These are phyloP conservation scores for Brachionichthys hirsutus DNA, from an alignment of 2,113 vertebrate genomes.

Conservation along the genomic window DNA sequence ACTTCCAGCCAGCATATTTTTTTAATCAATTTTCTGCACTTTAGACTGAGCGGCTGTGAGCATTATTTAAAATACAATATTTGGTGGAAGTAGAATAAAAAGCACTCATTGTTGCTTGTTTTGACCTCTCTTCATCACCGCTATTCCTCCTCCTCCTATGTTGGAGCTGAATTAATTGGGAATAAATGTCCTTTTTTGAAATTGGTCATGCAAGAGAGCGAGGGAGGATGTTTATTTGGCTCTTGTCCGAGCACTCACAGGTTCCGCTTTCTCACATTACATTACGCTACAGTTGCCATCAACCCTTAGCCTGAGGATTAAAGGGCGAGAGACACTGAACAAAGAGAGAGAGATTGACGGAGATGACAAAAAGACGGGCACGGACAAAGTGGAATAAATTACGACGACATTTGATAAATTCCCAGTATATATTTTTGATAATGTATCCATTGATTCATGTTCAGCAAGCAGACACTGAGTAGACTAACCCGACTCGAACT, in stretches of 20 bases:
- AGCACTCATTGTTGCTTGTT: constrained; percentile 18
- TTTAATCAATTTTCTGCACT: constrained; percentile 24
- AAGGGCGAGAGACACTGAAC: constrained; percentile 48
- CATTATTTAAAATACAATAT: constrained; percentile 3
- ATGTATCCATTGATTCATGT: constrained; percentile 15
- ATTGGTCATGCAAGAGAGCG: constrained; percentile 55
- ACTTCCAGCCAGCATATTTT: constrained; percentile 29
- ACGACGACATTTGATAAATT: neutral
- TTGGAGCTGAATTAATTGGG: constrained; percentile 51
- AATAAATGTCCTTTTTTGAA: constrained; percentile 61
- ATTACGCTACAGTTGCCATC: constrained; percentile 72
- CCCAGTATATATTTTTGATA: constrained; percentile 16
- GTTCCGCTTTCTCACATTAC: constrained; percentile 70
- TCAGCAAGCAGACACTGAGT: constrained; percentile 13
- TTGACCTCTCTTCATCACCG: constrained; percentile 44
- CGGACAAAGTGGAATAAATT: constrained; percentile 11
- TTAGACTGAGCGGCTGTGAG: constrained; percentile 26
- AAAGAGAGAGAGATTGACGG: constrained; percentile 31
- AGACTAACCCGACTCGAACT: no score
- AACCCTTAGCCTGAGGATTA: constrained; percentile 59
- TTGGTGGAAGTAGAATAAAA: constrained; percentile 30
- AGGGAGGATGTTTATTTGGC: constrained; percentile 66
- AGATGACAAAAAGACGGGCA: constrained; percentile 13
- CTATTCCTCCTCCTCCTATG: constrained; percentile 38
- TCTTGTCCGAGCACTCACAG: constrained; percentile 59